Percentiles rank a stretch among this genome's conserved stretches.
These are phyloP conservation scores for Cosmorhoe ocellata DNA, from an alignment of 2,888 invertebrate species.

Conservation along the genomic window DNA sequence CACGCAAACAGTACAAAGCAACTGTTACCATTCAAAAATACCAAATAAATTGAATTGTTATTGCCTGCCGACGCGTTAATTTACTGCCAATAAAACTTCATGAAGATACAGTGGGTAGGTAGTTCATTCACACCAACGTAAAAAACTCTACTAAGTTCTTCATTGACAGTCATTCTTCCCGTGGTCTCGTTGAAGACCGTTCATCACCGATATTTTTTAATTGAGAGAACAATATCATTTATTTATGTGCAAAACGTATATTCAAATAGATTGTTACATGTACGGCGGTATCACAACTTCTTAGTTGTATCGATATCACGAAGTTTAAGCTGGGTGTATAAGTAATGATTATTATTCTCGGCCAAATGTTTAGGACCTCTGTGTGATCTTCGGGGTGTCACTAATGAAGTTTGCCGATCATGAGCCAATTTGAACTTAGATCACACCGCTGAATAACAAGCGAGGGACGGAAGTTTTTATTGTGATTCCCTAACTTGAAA, in stretches of 20 bases:
- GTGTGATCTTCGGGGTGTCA: slow-evolving; percentile 24
- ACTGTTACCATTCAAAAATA: slow-evolving; percentile 22
- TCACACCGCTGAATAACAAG: slow-evolving; percentile 36
- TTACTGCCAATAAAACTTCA: slow-evolving; percentile 31
- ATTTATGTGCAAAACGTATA: neutral
- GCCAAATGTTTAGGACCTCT: slow-evolving; percentile 24
- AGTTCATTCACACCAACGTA: slow-evolving; percentile 12
- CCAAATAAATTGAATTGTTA: slow-evolving; percentile 37
- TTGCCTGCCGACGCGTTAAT: slow-evolving; percentile 31
- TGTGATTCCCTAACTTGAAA: slow-evolving; percentile 22
- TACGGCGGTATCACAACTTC: neutral
- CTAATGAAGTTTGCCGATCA: slow-evolving; percentile 33
- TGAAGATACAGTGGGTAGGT: slow-evolving; percentile 20
- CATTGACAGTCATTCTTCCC: no score
- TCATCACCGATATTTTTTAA: no score
- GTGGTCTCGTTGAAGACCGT: no score
- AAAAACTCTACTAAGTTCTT: no score
- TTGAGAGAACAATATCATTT: no score
- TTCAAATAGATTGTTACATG: no score
- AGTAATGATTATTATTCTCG: slow-evolving; percentile 26
- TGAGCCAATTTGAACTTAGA: slow-evolving; percentile 34
- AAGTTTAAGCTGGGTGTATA: slow-evolving; percentile 18
- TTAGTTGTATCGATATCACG: slow-evolving; percentile 9
- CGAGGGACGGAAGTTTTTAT: slow-evolving; percentile 25
- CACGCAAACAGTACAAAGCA: slow-evolving; percentile 23